Evolutionary conservation across 2,113 vertebrate genomes (phyloP).

Genomic region (Himantopus leucocephalus): DNA sequence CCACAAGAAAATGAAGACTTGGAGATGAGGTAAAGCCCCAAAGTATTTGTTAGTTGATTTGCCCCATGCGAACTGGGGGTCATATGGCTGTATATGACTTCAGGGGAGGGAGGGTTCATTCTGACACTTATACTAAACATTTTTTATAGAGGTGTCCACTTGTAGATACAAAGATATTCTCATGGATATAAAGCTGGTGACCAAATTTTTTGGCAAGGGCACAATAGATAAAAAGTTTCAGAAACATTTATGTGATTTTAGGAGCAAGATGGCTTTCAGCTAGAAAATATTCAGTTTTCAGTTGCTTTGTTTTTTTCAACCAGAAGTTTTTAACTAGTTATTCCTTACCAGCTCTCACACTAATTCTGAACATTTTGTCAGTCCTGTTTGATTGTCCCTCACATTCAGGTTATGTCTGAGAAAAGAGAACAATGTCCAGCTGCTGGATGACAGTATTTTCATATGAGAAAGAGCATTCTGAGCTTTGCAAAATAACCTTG

Average conservation of each 20-base stretch:
- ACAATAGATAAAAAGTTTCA: not conserved
- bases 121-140: not conserved
- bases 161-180: not conserved
- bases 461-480: not conserved
- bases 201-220: not conserved
- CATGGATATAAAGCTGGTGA: not conserved
- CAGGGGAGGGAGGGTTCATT: not conserved
- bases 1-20: conserved; percentile 93
- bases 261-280: not conserved
- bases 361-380: not conserved
- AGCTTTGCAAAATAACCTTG: not conserved
- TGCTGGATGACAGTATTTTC: not conserved
- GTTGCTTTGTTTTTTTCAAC: not conserved
- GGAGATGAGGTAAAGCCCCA: conserved; percentile 86
- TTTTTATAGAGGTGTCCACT: not conserved
- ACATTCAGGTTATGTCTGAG: not conserved
- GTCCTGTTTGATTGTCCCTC: not conserved
- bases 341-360: not conserved
- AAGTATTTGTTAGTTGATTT: not conserved
- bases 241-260: not conserved
- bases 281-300: not conserved
- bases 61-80: not conserved
- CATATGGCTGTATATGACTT: not conserved
- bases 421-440: not conserved
- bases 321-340: not conserved